phyloP scores from a whole-genome alignment of 2,113 vertebrate species.

The Sorex fumeus region DNA sequence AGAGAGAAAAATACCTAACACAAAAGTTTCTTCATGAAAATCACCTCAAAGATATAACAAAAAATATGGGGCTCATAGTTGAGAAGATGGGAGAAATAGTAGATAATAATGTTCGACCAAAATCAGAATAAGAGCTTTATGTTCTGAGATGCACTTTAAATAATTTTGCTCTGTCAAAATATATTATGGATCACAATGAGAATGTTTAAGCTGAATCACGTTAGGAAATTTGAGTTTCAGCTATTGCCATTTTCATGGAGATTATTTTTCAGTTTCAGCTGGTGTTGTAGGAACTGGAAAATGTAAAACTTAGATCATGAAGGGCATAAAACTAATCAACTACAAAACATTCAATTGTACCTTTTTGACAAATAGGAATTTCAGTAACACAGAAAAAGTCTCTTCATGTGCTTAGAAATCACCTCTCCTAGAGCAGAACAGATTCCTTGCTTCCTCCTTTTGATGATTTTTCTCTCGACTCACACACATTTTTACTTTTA shows the following conservation, averaged over 20 bases:
- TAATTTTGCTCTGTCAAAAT: slow-evolving; percentile 37
- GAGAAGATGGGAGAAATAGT: slow-evolving; percentile 78
- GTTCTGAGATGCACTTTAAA: slow-evolving; percentile 63
- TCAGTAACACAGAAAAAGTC: slow-evolving; percentile 38
- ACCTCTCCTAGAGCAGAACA: neutral
- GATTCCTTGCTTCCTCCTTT: slow-evolving; percentile 25
- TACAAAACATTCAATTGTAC: slow-evolving; percentile 51
- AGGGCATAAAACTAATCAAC: slow-evolving; percentile 67
- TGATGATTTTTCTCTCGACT: slow-evolving; percentile 42
- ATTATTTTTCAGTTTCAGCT: slow-evolving; percentile 66
- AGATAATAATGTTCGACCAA: slow-evolving; percentile 79
- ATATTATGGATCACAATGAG: slow-evolving; percentile 58
- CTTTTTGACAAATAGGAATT: slow-evolving; percentile 39
- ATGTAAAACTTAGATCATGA: slow-evolving; percentile 53
- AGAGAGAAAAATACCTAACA: slow-evolving; percentile 95
- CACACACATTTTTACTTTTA: neutral
- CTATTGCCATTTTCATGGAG: slow-evolving; percentile 16
- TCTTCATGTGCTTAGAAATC: neutral
- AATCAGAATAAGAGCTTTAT: slow-evolving; percentile 83
- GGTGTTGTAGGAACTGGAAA: slow-evolving; percentile 15
- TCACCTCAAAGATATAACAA: slow-evolving; percentile 91
- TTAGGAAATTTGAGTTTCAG: slow-evolving; percentile 64
- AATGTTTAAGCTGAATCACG: slow-evolving; percentile 61
- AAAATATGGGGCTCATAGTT: slow-evolving; percentile 83
- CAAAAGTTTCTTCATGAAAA: slow-evolving; percentile 95